Base-by-base conservation (phyloP, 2,888 invertebrate genomes). In the Taenaris catops region DNA sequence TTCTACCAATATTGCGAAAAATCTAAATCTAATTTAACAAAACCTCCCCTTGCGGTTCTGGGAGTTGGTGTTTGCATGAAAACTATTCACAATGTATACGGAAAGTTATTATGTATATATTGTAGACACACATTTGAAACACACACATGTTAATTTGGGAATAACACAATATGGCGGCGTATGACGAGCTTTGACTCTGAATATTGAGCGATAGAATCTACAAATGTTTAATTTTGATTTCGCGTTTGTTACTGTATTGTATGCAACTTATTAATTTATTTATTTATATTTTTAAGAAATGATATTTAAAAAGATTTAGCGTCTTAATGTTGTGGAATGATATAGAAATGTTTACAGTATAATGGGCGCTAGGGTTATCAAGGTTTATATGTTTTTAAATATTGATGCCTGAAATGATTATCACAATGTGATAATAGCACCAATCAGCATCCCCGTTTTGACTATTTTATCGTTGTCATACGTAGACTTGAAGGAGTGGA, bases 401-500 rank as follows among this genome's bases (percentile, higher is more conserved):
- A 29, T 8, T 7, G 18, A 7, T 7, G 21, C 8, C 12, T 17
- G 10, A 3, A 11, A 33, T 32, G 4, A n/a, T 10, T 8, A 5
- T 18, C 8, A 2, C 12, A 9, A 2, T 9, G 9, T 21, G 4
- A n/a, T 16, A n/a, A 12, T 9, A 18, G 8, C 6, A 5, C 19
- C 8, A 10, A 9, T 17, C 17, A 8, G 23, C 10, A 31, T 28
- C 25, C 25, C n/a, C 34, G 56, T 59, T 66, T 64, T 65, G 68
- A 66, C 68, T 60, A 66, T 66, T 66, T 64, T 55, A 61, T 55
- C n/a, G n/a, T n/a, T 96, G 11, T 91, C 92, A 0, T 84, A 78
- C 9, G 81, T 92, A 1, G 89, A 89, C 45, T 87, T 93, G 5
- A 74, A 86, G 21, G 91, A 93, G 59, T 89, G 89, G 76, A 74